Evolutionary conservation across 2,888 invertebrate genomes (phyloP), one percentile per base, ranked within the genome.

Genomic region (Lordiphosa andalusiaca): DNA sequence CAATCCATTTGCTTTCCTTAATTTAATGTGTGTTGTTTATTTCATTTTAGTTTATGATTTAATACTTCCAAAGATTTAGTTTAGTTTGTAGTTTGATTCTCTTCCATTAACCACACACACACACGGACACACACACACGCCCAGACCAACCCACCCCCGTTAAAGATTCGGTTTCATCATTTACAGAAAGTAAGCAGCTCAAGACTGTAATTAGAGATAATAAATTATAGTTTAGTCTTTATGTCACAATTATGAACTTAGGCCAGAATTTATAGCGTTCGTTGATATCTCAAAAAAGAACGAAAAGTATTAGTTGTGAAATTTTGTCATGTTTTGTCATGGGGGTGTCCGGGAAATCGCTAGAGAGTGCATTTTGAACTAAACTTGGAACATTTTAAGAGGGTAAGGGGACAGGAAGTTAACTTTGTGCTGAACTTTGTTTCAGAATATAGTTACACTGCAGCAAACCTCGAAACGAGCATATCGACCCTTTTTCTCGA

Each of bases 51-150:
- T 72, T 82, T 74, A 67, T 82, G 72, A 67, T 82, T 82, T 77
- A 64, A 72, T 73, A 80, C 58, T 80, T 84, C 82, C 82, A 83
- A 83, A 83, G 82, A 83, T 83, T 81, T 35, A 47, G 33, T 47
- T 73, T 84, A 84, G 81, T 73, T 77, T 67, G 49, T 61, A 60
- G 59, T 66, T 50, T 59, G 53, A 56, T 59, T 53, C 38, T 50
- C 38, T 58, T 38, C 37, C 36, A 21, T 21, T 12, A 19, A 39
- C 23, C 23, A 37, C 10, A 13, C 12, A 48, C 10, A 16, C 13
- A 13, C 4, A 21, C 25, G 7, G n/a, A 0, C 21, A 30, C 9
- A 23, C 42, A 42, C 9, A 2, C 12, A 6, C 25, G 4, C 12
- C 42, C 30, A 16, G 16, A 16, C 16, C 16, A 16, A 16, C 44